Base-by-base conservation (phyloP, 2,888 invertebrate species). In the Steinernema carpocapsae region DNA sequence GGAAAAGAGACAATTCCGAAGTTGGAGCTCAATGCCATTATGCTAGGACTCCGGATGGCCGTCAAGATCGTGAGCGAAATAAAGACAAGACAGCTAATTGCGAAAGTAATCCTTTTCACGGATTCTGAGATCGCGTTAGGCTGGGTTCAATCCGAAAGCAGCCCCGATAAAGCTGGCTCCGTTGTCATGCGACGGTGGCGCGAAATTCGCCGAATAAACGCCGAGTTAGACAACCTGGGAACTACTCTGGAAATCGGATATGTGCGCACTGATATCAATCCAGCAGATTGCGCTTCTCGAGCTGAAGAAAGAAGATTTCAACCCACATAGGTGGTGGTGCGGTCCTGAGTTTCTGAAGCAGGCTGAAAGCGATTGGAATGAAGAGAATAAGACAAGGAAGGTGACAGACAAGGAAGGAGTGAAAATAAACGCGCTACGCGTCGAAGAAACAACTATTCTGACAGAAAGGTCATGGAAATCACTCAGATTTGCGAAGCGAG, bases 91-190 rank as follows among this genome's bases (percentile, higher is more conserved):
- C 14, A 6, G 6, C 7, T 4, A 10, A 10, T 6, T 1, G n/a
- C 4, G 1, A 14, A 24, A 1, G 64, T 59, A 17, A 59, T 59
- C 0, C 10, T 70, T 3, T 70, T 64, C 37, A 24, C 73, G 10
- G 73, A 73, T 22, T 73, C 73, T 3, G 42, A 24, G 24, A 73
- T 73, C 14, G 56, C 73, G n/a, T 43, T 73, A 1, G 37, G 26
- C 14, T 64, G 64, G 73, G 26, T 73, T 2, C 64, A 14, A 7
- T 22, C 56, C 12, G 19, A 1, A 1, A 22, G 22, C 12, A 4
- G 12, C 12, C 52, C 52, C 12, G 22, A 1, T 7, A 52, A 17
- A 24, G 52, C 52, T 3, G 52, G 52, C 22, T 22, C 64, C 6
- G 29, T 73, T 17, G 59, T 73, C 6, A 1, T 12, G 3, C 71